A percentile compares a stretch with the other conserved stretches of the same genome.
Conservation (phyloP, 2,113 vertebrate genomes). For the Barbus barbus region DNA sequence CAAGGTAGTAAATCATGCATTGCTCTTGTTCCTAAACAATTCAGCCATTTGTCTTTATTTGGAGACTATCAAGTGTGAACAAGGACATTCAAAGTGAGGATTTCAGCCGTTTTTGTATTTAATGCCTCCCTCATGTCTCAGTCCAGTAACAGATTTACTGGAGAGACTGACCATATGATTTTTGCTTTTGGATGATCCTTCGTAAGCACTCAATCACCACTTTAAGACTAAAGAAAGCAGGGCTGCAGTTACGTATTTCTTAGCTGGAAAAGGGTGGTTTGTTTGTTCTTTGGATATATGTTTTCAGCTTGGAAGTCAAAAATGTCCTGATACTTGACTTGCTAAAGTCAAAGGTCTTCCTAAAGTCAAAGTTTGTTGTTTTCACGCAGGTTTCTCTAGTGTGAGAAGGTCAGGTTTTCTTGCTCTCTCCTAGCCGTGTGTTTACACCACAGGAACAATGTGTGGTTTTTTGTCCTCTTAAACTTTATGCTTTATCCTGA, state of each 20-base stretch:
- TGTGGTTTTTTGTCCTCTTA: not conserved
- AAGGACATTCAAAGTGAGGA: constrained; percentile 4
- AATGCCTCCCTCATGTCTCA: constrained; percentile 11
- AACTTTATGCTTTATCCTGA: not conserved
- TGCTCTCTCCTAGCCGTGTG: not conserved
- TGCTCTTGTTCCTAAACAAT: not conserved
- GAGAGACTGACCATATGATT: constrained; percentile 1
- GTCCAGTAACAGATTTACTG: not conserved
- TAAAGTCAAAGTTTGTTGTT: not conserved
- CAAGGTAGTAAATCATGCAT: not conserved
- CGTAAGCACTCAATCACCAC: not conserved
- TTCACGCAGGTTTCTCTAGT: not conserved
- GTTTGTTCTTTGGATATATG: not conserved
- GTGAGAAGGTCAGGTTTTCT: constrained; percentile 3
- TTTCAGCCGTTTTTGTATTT: constrained; percentile 1
- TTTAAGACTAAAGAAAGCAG: not conserved
- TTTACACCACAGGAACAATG: not conserved
- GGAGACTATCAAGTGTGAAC: not conserved
- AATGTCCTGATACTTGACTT: not conserved
- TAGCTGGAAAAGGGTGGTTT: not conserved
- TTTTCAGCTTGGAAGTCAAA: not conserved
- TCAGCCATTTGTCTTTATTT: not conserved
- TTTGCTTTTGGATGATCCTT: not conserved
- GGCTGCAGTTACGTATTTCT: not conserved
- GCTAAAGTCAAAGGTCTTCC: not conserved